phyloP scores from a whole-genome alignment of 2,113 vertebrate genomes.

The Meriones unguiculatus region DNA sequence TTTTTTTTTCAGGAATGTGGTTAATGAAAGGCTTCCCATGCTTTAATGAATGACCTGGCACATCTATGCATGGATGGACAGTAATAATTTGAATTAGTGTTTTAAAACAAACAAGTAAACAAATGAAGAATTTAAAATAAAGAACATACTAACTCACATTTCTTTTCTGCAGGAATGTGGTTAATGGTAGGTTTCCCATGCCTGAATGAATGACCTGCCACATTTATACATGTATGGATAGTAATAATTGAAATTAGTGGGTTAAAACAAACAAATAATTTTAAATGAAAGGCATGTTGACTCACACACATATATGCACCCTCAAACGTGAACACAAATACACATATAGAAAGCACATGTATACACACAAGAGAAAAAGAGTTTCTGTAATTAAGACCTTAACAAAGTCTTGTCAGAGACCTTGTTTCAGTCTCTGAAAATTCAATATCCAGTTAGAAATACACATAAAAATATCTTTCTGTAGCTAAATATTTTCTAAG shows the following conservation, averaged over 20 bases:
- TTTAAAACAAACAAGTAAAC: no score
- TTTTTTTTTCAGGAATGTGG: neutral
- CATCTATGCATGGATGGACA: no score
- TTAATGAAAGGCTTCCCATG: no score
- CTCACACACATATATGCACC: neutral
- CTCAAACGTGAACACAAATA: neutral
- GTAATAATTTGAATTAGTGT: no score
- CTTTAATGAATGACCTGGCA: no score
- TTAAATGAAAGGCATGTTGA: neutral
- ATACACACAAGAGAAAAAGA: neutral
- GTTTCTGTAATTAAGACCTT: neutral
- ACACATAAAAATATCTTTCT: neutral
- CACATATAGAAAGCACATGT: neutral
- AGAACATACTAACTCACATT: no score
- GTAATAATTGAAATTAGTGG: neutral
- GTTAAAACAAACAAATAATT: neutral
- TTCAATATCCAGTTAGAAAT: neutral
- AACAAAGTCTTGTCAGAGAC: neutral
- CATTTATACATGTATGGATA: neutral
- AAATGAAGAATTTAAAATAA: no score
- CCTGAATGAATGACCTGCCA: neutral
- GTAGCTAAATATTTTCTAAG: neutral
- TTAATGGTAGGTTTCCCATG: neutral
- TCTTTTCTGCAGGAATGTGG: neutral
- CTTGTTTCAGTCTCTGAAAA: neutral